These are phyloP conservation scores for Ametastegia equiseti DNA, from an alignment of 2,888 invertebrate genomes.

Conservation along the genomic window DNA sequence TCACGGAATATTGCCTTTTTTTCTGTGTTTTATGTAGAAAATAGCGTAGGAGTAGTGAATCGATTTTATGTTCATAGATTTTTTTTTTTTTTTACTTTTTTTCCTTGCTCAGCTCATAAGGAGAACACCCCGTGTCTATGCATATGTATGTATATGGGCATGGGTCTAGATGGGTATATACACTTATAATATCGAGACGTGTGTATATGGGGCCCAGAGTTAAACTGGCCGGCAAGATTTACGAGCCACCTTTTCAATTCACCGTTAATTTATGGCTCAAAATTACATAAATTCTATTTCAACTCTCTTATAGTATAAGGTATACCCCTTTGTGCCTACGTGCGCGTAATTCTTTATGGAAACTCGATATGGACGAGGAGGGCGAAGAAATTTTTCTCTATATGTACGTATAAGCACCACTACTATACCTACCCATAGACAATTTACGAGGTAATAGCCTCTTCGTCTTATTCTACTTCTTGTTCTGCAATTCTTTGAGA, in stretches of 20 bases:
- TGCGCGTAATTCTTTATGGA: background rate
- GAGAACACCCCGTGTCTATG: background rate
- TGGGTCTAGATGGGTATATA: too few relatives aligned
- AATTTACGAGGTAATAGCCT: background rate
- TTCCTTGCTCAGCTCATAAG: too few relatives aligned
- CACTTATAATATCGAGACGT: too few relatives aligned
- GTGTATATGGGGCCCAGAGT: constrained; percentile 20
- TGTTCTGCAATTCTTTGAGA: too few relatives aligned
- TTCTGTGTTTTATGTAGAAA: background rate
- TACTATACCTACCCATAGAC: too few relatives aligned
- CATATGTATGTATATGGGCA: background rate
- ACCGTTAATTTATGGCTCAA: constrained; percentile 8
- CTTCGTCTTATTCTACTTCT: too few relatives aligned
- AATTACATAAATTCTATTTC: constrained; percentile 36
- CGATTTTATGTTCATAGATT: too few relatives aligned
- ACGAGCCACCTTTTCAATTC: constrained; percentile 32
- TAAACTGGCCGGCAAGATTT: constrained; percentile 15
- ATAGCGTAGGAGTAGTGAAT: constrained; percentile 1
- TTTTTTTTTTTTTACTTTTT: background rate
- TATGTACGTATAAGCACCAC: too few relatives aligned
- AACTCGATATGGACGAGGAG: background rate
- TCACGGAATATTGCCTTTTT: background rate
- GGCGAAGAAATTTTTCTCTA: background rate
- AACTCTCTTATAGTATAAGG: background rate
- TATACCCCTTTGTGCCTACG: background rate